Base-by-base conservation (phyloP, 2,797 vertebrate species). In the Sebastes elongatus region DNA sequence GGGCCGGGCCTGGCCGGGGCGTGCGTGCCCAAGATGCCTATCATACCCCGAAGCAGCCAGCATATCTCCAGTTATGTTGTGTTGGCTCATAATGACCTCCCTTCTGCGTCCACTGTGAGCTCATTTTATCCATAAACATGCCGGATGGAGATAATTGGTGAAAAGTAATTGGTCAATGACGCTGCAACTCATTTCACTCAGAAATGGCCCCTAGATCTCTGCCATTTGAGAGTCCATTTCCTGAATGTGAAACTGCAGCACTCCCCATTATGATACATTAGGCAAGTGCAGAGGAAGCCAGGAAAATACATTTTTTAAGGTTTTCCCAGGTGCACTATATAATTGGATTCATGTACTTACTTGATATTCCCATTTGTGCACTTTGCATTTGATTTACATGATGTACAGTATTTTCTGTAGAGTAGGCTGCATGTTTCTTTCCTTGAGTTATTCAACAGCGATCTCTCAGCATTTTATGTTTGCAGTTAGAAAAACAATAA, bases 1-100 rank as follows among this genome's bases (percentile, higher is more conserved):
- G 14, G 46, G 32, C 53, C 62, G 1, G 46, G 46, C 46, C 18
- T 13, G 28, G 60, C 2, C 11, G 35, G 35, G 35, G 35, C 3
- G 62, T 84, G 38, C 81, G 71, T 88, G 82, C 76, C 71, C 82
- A 80, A 90, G 89, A 92, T 93, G 85, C 81, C 83, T 92, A 92
- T 93, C 89, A n/a, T 32, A 27, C 65, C 78, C 72, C 81, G 64
- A 67, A 86, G 80, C 85, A 66, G 72, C 64, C 66, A n/a, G 60
- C 62, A 63, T 46, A 64, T 73, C 80, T 74, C 83, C 74, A 85
- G 86, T 93, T 88, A 87, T 55, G 84, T 63, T 79, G 55, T 70
- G 49, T 38, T 53, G 71, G 38, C 68, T 75, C 77, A 91, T 92
- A 92, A 92, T 88, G 76, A 75, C 68, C 76, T 35, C 33, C 33